Evolutionary conservation across 2,113 vertebrate genomes (phyloP).

Genomic region (Carollia perspicillata): DNA sequence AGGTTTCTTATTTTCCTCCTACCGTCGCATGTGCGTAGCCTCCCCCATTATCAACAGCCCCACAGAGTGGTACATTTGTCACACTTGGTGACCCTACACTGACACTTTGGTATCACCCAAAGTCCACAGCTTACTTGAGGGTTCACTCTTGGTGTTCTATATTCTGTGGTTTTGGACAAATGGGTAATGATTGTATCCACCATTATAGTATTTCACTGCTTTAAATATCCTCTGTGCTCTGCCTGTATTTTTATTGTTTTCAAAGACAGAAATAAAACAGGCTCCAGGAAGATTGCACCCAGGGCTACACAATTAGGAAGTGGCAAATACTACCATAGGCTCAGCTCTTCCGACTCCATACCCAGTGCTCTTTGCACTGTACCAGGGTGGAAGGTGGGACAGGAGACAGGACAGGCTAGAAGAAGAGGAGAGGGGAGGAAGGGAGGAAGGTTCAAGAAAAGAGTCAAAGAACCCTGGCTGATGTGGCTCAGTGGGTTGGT

Average conservation of each 20-base stretch:
- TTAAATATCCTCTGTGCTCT: not conserved
- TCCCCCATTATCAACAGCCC: not conserved
- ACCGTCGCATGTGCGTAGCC: not conserved
- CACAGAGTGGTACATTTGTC: not conserved
- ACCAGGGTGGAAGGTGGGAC: not conserved
- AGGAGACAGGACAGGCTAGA: not conserved
- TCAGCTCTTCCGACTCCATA: not conserved
- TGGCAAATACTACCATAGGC: not conserved
- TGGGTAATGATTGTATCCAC: not conserved
- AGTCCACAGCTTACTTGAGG: not conserved
- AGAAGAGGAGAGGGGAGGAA: not conserved
- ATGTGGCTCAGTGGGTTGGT: too few relatives aligned
- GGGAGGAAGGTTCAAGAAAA: not conserved
- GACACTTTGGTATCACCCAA: not conserved
- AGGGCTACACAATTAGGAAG: not conserved
- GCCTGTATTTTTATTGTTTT: constrained; percentile 3
- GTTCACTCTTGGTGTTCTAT: not conserved
- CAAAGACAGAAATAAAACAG: not conserved
- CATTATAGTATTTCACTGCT: not conserved
- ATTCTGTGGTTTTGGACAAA: not conserved
- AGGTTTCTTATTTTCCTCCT: not conserved
- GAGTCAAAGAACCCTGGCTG: not conserved
- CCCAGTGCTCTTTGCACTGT: not conserved
- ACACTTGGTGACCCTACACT: not conserved
- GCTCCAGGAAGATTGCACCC: not conserved